phyloP scores from a whole-genome alignment of 2,888 invertebrate species.

The Orthonevra nobilis region DNA sequence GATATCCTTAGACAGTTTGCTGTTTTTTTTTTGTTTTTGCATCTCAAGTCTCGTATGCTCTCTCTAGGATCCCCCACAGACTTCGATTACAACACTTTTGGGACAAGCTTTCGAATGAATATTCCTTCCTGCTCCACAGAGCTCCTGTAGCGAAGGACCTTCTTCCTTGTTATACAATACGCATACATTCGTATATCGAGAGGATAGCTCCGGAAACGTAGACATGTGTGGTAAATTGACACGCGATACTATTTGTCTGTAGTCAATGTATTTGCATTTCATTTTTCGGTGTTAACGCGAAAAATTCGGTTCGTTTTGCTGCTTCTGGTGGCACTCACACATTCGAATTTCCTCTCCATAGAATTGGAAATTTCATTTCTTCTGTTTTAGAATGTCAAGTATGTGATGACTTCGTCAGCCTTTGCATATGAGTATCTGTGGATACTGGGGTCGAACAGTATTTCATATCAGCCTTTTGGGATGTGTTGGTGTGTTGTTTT shows the following conservation, averaged over 20 bases:
- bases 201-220: constrained; percentile 29
- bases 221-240: constrained; percentile 79
- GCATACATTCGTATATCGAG: background rate
- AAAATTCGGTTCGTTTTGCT: constrained; percentile 27
- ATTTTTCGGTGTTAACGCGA: constrained; percentile 71
- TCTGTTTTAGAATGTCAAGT: constrained; percentile 42
- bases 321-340: too few species aligned
- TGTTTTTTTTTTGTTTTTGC: constrained; percentile 3
- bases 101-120: constrained; percentile 32
- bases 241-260: constrained; percentile 80
- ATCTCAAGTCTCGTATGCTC: background rate
- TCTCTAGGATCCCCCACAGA: background rate
- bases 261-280: constrained; percentile 79
- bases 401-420: constrained; percentile 51
- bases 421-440: too few species aligned
- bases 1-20: constrained; percentile 40
- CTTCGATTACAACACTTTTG: constrained; percentile 38
- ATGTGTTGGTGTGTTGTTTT: too few species aligned
- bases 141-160: background rate
- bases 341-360: constrained; percentile 3
- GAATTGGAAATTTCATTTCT: constrained; percentile 33
- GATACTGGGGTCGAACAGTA: constrained; percentile 15
- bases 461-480: too few species aligned
- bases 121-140: constrained; percentile 11
- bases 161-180: background rate